Evolutionary conservation across 2,888 invertebrate species (phyloP).

Genomic region (Heliconius sara): DNA sequence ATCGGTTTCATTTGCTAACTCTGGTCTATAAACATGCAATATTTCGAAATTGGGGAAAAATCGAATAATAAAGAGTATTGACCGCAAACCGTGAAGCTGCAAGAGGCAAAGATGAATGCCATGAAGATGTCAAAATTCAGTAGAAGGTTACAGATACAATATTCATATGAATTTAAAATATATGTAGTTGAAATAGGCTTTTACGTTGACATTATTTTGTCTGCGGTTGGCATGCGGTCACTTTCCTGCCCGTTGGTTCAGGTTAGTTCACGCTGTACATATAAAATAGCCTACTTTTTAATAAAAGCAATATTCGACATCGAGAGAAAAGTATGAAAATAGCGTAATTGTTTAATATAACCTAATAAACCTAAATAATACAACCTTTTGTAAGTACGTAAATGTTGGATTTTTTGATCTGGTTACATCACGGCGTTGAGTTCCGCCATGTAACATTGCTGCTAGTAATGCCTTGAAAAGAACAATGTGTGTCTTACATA

Average conservation of each 20-base stretch:
- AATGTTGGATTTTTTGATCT: background rate
- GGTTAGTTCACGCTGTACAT: background rate
- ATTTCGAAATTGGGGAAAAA: no score
- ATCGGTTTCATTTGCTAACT: no score
- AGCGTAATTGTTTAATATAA: background rate
- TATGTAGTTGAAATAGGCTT: background rate
- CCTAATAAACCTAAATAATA: background rate
- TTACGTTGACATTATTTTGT: background rate
- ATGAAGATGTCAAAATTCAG: no score
- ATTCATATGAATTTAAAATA: background rate
- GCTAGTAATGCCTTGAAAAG: no score
- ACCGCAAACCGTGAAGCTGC: no score
- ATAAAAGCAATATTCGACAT: no score
- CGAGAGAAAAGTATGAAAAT: background rate
- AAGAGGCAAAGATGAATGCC: no score
- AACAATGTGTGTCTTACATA: no score
- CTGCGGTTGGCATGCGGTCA: slow-evolving; percentile 3
- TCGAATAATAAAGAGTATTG: no score
- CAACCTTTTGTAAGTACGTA: background rate
- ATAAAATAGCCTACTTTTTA: background rate
- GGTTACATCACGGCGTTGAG: no score
- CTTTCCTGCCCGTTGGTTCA: background rate
- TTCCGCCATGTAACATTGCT: no score
- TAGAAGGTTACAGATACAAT: background rate
- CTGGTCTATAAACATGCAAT: no score